These are phyloP conservation scores for Drosophila eohydei DNA, from an alignment of 2,888 invertebrate species.

Conservation along the genomic window DNA sequence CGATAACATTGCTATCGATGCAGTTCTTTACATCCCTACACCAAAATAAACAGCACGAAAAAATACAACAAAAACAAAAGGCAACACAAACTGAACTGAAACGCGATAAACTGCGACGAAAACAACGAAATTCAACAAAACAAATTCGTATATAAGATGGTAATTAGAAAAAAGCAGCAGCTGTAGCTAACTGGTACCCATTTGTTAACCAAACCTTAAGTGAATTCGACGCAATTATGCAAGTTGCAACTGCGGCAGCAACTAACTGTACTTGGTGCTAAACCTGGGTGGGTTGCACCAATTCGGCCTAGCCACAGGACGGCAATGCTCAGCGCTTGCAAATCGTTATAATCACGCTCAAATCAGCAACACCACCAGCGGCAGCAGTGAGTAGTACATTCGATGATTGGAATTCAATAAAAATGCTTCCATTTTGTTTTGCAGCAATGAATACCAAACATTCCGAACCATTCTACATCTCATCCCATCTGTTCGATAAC, in stretches of 20 bases:
- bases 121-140: constrained; percentile 3
- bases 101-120: constrained; percentile 21
- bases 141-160: constrained; percentile 30
- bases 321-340: constrained; percentile 14
- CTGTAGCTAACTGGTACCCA: not conserved
- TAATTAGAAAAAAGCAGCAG: constrained; percentile 6
- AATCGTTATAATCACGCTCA: constrained; percentile 1
- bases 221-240: constrained; percentile 70
- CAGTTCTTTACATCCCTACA: constrained; percentile 55
- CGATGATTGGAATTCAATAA: not conserved
- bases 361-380: constrained; percentile 24
- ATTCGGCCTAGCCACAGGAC: constrained; percentile 2
- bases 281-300: constrained; percentile 21
- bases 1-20: constrained; percentile 47
- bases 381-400: constrained; percentile 12
- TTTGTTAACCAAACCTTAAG: not conserved
- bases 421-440: not conserved
- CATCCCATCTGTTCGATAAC: constrained; percentile 80
- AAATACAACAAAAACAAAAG: constrained; percentile 65
- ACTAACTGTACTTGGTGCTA: constrained; percentile 70
- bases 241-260: constrained; percentile 62
- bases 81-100: constrained; percentile 46
- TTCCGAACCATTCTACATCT: constrained; percentile 83
- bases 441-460: constrained; percentile 74
- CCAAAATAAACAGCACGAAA: constrained; percentile 70